Percentiles rank a stretch among this genome's conserved stretches.
These are phyloP conservation scores for Odobenus rosmarus DNA, from an alignment of 2,113 vertebrate species.

Conservation along the genomic window DNA sequence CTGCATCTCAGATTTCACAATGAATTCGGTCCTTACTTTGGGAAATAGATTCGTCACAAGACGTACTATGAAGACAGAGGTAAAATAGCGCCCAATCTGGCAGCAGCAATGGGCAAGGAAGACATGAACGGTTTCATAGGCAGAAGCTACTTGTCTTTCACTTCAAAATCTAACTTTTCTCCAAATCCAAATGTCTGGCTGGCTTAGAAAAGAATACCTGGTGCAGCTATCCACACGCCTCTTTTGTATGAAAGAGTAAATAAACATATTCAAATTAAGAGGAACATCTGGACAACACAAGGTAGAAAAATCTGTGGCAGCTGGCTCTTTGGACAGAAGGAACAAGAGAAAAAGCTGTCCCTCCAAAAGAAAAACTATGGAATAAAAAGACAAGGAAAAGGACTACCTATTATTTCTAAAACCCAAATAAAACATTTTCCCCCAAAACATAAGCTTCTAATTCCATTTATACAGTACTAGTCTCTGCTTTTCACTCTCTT, in stretches of 20 bases:
- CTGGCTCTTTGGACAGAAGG: neutral
- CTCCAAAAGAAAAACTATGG: neutral
- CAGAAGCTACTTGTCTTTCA: neutral
- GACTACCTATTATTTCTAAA: neutral
- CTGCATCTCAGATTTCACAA: neutral
- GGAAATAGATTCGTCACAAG: neutral
- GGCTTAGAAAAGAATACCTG: neutral
- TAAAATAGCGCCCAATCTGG: neutral
- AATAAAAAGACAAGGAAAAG: neutral
- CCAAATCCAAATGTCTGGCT: conserved; percentile 39
- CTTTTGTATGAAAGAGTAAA: conserved; percentile 20
- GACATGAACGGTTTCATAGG: neutral
- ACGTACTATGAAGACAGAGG: neutral
- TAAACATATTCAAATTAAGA: conserved; percentile 35
- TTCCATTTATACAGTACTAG: neutral
- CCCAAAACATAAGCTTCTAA: neutral
- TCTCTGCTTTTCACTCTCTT: neutral
- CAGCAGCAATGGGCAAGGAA: neutral
- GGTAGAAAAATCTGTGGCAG: conserved; percentile 2
- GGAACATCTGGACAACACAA: neutral
- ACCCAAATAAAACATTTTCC: neutral
- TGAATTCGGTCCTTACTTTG: neutral
- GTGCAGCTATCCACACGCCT: neutral
- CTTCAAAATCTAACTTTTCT: conserved; percentile 43
- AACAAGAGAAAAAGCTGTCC: neutral